Evolutionary conservation across 2,113 vertebrate genomes (phyloP).

Genomic region (Zosterops japonicus): DNA sequence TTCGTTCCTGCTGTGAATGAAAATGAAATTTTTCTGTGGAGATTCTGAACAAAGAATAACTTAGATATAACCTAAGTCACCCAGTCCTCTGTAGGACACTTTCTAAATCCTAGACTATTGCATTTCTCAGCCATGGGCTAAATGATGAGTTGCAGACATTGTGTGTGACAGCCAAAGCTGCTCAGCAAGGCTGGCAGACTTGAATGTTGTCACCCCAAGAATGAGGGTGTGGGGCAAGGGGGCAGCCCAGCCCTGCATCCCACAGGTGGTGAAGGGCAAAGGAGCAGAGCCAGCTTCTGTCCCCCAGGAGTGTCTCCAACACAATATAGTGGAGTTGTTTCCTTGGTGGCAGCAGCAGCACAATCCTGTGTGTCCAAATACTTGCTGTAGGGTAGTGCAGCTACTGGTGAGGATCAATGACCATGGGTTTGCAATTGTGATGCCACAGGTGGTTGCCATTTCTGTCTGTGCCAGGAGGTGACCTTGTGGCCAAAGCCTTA

Average conservation of each 20-base stretch:
- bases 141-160: background rate
- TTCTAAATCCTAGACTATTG: background rate
- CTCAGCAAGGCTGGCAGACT: background rate
- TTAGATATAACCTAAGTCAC: background rate
- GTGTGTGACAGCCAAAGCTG: background rate
- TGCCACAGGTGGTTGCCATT: background rate
- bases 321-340: rapidly evolving
- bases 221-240: background rate
- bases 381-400: background rate
- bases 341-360: background rate
- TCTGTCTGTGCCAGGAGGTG: background rate
- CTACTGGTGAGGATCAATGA: background rate
- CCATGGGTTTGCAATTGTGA: background rate
- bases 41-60: background rate
- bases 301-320: background rate
- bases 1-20: background rate
- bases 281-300: background rate
- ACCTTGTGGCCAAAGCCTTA: background rate
- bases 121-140: background rate
- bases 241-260: background rate
- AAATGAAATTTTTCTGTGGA: background rate
- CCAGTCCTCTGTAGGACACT: background rate
- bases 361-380: background rate
- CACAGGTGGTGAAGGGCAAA: background rate
- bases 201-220: background rate